Conservation (phyloP, 2,888 invertebrate species). For the Pegoplata infirma region DNA sequence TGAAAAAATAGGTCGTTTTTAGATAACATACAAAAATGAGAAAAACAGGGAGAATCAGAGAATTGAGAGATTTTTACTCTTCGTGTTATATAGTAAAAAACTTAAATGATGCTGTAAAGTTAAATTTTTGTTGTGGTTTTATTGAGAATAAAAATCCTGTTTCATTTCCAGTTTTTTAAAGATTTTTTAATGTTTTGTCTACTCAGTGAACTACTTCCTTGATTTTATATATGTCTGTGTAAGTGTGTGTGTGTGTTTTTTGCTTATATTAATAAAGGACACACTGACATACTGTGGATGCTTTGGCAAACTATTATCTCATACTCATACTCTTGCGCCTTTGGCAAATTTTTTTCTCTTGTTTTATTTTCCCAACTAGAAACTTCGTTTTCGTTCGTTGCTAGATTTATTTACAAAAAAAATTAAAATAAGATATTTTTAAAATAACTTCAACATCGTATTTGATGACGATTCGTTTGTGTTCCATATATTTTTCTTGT, state of each 20-base stretch:
- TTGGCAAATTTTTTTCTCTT: constrained; percentile 29
- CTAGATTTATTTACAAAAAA: background rate
- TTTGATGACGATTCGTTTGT: constrained; percentile 57
- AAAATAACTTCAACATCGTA: constrained; percentile 42
- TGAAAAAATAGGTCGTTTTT: constrained; percentile 32
- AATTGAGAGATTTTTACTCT: too few species aligned
- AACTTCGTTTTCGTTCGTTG: background rate
- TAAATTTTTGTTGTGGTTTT: constrained; percentile 34
- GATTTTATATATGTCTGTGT: too few species aligned
- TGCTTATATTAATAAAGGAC: constrained; percentile 23
- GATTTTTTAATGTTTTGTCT: background rate
- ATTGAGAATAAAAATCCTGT: background rate
- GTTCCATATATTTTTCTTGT: constrained; percentile 51
- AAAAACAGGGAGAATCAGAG: too few species aligned
- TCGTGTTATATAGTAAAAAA: too few species aligned
- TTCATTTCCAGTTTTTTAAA: background rate
- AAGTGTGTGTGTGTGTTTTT: constrained; percentile 7
- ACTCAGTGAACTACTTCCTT: constrained; percentile 44
- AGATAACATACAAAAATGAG: background rate
- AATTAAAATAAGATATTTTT: too few species aligned
- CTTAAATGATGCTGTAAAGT: constrained; percentile 54
- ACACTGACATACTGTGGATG: constrained; percentile 58
- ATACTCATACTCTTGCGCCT: constrained; percentile 58
- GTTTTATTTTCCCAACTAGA: too few species aligned
- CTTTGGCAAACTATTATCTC: constrained; percentile 7